A percentile compares a stretch with the other conserved stretches of the same genome.
Evolutionary conservation across 2,113 vertebrate species (phyloP).

Genomic region (Cebidichthys violaceus): DNA sequence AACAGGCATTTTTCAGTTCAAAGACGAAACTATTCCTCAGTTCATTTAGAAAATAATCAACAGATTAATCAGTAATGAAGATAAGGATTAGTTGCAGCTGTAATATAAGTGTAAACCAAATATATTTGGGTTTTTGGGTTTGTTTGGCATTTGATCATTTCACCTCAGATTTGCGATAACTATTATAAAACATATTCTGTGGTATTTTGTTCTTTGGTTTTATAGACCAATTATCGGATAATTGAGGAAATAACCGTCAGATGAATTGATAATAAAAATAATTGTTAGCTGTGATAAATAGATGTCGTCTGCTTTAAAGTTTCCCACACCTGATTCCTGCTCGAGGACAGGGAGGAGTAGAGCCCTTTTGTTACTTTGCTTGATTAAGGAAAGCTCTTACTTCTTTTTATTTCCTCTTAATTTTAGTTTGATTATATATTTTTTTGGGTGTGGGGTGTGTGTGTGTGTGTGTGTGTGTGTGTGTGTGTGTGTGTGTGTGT

Average conservation of each 20-base stretch:
- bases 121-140: neutral
- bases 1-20: neutral
- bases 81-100: neutral
- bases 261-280: neutral
- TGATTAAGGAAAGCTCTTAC: neutral
- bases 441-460: too few relatives aligned
- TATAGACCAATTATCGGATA: neutral
- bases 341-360: neutral
- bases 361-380: neutral
- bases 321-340: too few relatives aligned
- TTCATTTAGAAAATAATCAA: neutral
- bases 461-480: too few relatives aligned
- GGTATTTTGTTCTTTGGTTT: neutral
- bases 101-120: neutral
- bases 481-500: too few relatives aligned
- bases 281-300: neutral
- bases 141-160: neutral
- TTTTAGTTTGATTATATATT: neutral
- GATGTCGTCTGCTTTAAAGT: neutral
- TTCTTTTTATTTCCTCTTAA: neutral
- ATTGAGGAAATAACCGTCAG: neutral
- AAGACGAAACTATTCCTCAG: neutral
- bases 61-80: too few relatives aligned
- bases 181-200: too few relatives aligned
- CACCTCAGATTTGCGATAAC: neutral